phyloP scores from a whole-genome alignment of 1,140 invertebrate genomes.

The Tetraneura akinire region DNA sequence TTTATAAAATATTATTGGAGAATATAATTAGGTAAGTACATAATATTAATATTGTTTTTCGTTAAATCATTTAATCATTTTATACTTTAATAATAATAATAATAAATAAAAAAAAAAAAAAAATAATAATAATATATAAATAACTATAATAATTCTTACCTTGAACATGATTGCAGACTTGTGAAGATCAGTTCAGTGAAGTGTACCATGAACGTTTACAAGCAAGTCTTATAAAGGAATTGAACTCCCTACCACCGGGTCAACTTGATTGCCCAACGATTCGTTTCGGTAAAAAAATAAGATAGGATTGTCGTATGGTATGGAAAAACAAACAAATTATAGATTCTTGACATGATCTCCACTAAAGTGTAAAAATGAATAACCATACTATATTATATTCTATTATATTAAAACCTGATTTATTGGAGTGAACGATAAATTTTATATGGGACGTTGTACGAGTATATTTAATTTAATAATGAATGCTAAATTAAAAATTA shows the following conservation, averaged over 20 bases:
- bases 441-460: too few relatives aligned
- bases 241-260: slow-evolving; percentile 30
- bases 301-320: background rate
- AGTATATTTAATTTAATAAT: too few relatives aligned
- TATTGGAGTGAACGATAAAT: background rate
- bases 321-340: slow-evolving; percentile 35
- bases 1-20: too few relatives aligned
- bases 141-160: slow-evolving; percentile 23
- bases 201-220: slow-evolving; percentile 16
- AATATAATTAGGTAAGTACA: too few relatives aligned
- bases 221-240: slow-evolving; percentile 43
- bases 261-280: slow-evolving; percentile 38
- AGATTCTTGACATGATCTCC: slow-evolving; percentile 28
- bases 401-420: background rate
- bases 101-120: background rate
- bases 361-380: background rate
- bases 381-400: background rate
- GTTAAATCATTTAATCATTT: too few relatives aligned
- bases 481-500: too few relatives aligned
- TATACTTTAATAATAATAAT: too few relatives aligned
- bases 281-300: slow-evolving; percentile 13
- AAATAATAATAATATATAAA: background rate
- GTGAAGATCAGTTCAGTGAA: slow-evolving; percentile 25
- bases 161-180: slow-evolving; percentile 48
- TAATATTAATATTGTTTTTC: too few relatives aligned